Evolutionary conservation across 2,797 vertebrate species (phyloP).

Genomic region (Anguilla megastoma): DNA sequence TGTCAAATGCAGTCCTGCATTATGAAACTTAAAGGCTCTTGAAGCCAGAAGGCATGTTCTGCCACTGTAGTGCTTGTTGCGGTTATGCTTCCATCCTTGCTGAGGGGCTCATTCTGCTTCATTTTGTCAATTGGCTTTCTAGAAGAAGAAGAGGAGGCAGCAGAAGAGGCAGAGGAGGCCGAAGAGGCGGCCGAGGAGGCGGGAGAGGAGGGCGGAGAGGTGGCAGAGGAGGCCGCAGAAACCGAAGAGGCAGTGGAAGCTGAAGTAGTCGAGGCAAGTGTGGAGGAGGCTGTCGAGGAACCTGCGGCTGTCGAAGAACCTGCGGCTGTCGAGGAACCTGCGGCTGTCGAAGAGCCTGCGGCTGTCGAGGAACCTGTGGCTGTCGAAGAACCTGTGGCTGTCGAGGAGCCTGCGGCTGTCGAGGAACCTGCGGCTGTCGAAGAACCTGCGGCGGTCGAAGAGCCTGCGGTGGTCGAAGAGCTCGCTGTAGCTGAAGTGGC

Average conservation of each 20-base stretch:
- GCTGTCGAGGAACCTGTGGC: background rate
- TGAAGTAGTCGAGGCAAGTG: slow-evolving; percentile 19
- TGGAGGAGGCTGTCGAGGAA: slow-evolving; percentile 29
- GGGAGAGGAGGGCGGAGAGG: background rate
- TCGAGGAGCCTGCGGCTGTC: background rate
- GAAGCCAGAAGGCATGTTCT: background rate
- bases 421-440: slow-evolving; percentile 47
- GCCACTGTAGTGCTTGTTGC: background rate
- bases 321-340: fast-evolving
- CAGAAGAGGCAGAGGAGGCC: slow-evolving; percentile 8
- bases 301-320: background rate
- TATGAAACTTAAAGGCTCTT: background rate
- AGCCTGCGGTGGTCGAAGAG: background rate
- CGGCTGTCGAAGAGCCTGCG: background rate
- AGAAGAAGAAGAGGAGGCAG: slow-evolving; percentile 14
- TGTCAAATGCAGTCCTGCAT: background rate
- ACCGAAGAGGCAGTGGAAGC: slow-evolving; percentile 36
- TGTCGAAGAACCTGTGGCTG: slow-evolving; percentile 9
- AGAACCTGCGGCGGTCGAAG: slow-evolving; percentile 49
- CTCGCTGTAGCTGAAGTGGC: background rate
- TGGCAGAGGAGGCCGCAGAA: background rate
- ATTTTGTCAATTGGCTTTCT: slow-evolving; percentile 7
- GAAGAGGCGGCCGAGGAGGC: background rate
- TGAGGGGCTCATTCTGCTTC: background rate
- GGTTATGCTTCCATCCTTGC: background rate